Base-by-base conservation (phyloP, 2,888 invertebrate species). In the Panorpa germanica region DNA sequence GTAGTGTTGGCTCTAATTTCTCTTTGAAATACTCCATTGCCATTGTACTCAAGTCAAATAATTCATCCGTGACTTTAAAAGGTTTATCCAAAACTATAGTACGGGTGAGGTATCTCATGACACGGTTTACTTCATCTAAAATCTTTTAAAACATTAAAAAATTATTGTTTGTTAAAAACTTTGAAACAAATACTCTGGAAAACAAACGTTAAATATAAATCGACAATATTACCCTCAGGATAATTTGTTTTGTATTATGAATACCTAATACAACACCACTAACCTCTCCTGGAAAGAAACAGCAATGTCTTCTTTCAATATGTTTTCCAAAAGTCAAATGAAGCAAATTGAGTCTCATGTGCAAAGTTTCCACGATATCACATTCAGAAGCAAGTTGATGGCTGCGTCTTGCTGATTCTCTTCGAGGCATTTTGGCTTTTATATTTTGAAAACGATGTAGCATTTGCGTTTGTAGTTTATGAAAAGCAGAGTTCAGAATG, bases 1-100 rank as follows among this genome's bases (percentile, higher is more conserved):
- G 86, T 45, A 86, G 61, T 40, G 73, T 73, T 5, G 88, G 83
- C 52, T 88, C 88, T 49, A 91, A 83, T 45, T 80, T 75, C 52
- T 91, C 90, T 52, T 88, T 88, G 54, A 91, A 91, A 55, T 90
- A 90, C 55, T 91, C 91, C 90, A 91, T 90, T 19, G 91, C 91
- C 91, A 91, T 91, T 21, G 88, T 86, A 21, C 88, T 88, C 38
- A 91, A 64, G 59, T 91, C 91, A 57, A 88, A 85, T 33, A 91
- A 60, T 53, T 91, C 90, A 57, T 90, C 90, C 6, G 88, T 85
- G 35, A 91, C 83, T 55, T 86, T 85, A 54, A 83, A 90, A 25
- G 90, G 85, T 45, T 85, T 65, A 38, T 77, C 77, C 42, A 85
- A 55, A 49, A 78, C 81, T 15, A 77, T 72, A 39, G 80, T 82